These are phyloP conservation scores for Anagyrus pseudococci DNA, from an alignment of 2,888 invertebrate genomes.

Conservation along the genomic window DNA sequence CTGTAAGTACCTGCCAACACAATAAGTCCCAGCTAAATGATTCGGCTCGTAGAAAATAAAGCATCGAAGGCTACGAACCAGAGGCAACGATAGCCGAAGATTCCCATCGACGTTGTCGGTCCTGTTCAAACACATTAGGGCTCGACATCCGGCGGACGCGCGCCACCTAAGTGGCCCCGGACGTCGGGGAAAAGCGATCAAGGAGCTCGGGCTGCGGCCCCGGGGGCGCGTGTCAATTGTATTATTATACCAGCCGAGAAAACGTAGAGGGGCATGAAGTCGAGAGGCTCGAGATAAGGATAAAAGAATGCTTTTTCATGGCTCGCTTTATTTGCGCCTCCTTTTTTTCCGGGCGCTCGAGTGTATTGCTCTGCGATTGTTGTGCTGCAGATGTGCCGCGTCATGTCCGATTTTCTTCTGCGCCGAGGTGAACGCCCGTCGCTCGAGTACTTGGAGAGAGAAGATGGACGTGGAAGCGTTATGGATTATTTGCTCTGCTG, in stretches of 20 bases:
- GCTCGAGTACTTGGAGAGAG: too few relatives aligned
- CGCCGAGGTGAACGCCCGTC: too few relatives aligned
- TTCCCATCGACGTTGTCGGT: conserved; percentile 37
- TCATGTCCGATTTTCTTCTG: conserved; percentile 16
- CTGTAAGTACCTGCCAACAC: too few relatives aligned
- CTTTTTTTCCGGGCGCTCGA: conserved; percentile 6
- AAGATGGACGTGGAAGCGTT: too few relatives aligned
- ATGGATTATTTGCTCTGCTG: too few relatives aligned
- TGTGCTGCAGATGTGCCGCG: conserved; percentile 12
- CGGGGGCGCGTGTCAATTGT: conserved; percentile 27
- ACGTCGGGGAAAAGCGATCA: conserved; percentile 43
- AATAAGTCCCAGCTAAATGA: too few relatives aligned
- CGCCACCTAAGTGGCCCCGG: conserved; percentile 46
- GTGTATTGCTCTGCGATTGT: not conserved
- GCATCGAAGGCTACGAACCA: too few relatives aligned
- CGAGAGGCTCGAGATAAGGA: too few relatives aligned
- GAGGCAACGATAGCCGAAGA: too few relatives aligned
- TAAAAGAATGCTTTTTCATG: conserved; percentile 41
- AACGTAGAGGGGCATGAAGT: conserved; percentile 57
- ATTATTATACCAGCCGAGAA: conserved; percentile 39
- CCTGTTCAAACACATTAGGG: conserved; percentile 61
- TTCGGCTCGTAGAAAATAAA: too few relatives aligned
- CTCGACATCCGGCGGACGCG: conserved; percentile 57
- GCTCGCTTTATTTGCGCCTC: not conserved
- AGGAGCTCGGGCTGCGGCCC: not conserved